A percentile compares a stretch with the other conserved stretches of the same genome.
Conservation (phyloP, 2,797 vertebrate species). For the Arctocebus calabarensis region DNA sequence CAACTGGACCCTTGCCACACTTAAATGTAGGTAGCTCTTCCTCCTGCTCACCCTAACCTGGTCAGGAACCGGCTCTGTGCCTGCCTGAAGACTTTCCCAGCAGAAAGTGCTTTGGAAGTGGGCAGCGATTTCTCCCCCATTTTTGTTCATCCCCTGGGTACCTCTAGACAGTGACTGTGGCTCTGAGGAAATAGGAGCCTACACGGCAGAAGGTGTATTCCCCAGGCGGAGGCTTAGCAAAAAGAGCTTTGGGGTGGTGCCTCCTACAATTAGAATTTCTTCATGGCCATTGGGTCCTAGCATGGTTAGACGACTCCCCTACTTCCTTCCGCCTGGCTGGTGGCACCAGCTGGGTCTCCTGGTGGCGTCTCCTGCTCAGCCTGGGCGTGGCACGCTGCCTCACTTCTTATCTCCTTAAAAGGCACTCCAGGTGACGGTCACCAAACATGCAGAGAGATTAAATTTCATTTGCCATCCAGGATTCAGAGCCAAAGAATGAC, state of each 20-base stretch:
- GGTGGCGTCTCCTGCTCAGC: accelerated
- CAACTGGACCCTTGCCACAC: not conserved
- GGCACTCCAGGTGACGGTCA: not conserved
- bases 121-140: not conserved
- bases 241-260: accelerated
- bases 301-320: accelerated
- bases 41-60: accelerated
- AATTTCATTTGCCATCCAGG: not conserved
- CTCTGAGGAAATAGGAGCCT: not conserved
- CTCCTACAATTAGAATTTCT: not conserved
- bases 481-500: not conserved
- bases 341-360: no score
- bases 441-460: not conserved
- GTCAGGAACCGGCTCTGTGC: not conserved
- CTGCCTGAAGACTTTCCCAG: not conserved
- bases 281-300: not conserved
- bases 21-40: not conserved
- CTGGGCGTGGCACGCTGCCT: not conserved
- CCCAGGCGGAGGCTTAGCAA: not conserved
- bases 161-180: accelerated
- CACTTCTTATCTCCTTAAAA: not conserved
- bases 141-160: not conserved
- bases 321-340: not conserved
- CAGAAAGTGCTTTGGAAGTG: no score
- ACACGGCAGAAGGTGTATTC: not conserved